Percentiles rank a stretch among this genome's conserved stretches.
These are phyloP conservation scores for Alectura lathami DNA, from an alignment of 2,113 vertebrate genomes.

Conservation along the genomic window DNA sequence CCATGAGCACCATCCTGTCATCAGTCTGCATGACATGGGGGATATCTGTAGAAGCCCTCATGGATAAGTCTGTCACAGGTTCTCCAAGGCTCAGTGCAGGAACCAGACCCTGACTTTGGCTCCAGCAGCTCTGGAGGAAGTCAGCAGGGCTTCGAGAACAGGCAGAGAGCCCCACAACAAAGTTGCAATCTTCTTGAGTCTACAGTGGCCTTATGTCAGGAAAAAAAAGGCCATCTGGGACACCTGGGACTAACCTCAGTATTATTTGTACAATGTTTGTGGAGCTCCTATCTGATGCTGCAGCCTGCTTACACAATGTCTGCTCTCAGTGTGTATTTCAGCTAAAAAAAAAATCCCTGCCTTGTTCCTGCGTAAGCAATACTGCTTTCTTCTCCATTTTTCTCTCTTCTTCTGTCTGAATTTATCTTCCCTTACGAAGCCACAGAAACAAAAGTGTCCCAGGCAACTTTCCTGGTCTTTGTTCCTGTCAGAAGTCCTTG, in stretches of 20 bases:
- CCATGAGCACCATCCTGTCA: rapidly evolving
- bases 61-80: not conserved
- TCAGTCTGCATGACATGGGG: not conserved
- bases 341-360: not conserved
- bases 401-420: not conserved
- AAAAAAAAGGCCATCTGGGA: not conserved
- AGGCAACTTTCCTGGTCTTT: not conserved
- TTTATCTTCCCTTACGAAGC: not conserved
- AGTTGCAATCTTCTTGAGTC: not conserved
- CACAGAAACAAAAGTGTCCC: not conserved
- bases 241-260: not conserved
- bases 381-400: too few species aligned
- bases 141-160: not conserved
- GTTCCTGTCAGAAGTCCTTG: not conserved
- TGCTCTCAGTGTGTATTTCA: not conserved
- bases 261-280: not conserved
- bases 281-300: not conserved
- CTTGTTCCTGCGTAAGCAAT: not conserved
- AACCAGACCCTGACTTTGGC: not conserved
- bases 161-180: not conserved
- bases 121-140: not conserved
- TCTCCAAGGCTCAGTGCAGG: not conserved
- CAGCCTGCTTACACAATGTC: rapidly evolving
- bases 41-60: not conserved
- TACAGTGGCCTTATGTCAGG: not conserved